Evolutionary conservation across 2,113 vertebrate species (phyloP).

Genomic region (Pongo abelii): DNA sequence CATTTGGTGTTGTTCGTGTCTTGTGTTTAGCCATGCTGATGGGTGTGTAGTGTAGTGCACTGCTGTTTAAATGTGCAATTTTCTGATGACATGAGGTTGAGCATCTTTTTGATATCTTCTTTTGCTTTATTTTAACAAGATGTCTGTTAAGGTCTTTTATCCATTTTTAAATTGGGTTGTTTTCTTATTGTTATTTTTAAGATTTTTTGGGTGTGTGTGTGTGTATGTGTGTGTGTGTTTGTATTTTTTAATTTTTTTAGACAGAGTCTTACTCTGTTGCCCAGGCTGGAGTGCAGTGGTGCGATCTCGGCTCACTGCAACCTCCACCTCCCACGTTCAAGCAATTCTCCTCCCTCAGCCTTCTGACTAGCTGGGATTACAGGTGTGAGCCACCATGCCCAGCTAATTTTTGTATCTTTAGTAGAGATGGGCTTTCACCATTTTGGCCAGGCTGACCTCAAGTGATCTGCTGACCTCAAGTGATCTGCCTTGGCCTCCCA

Average conservation of each 20-base stretch:
- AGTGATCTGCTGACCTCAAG: background rate
- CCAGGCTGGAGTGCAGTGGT: background rate
- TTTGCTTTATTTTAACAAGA: background rate
- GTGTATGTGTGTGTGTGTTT: too few species aligned
- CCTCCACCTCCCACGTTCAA: background rate
- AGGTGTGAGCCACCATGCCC: background rate
- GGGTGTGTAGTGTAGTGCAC: background rate
- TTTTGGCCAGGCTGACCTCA: background rate
- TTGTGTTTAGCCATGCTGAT: background rate
- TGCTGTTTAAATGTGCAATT: background rate
- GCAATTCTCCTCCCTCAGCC: background rate
- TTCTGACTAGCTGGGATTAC: background rate
- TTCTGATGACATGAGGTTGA: background rate
- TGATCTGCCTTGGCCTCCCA: background rate
- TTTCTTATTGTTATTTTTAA: background rate
- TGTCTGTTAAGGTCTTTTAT: background rate
- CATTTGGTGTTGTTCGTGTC: background rate
- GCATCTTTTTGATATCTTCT: background rate
- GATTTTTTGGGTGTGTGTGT: too few species aligned
- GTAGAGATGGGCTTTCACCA: background rate
- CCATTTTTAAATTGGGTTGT: background rate
- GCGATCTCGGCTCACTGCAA: background rate
- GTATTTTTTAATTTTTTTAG: background rate
- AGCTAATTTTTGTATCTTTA: background rate
- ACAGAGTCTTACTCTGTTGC: background rate